These are phyloP conservation scores for Hyposmocoma kahamanoa DNA, from an alignment of 1,140 invertebrate species.

Conservation along the genomic window DNA sequence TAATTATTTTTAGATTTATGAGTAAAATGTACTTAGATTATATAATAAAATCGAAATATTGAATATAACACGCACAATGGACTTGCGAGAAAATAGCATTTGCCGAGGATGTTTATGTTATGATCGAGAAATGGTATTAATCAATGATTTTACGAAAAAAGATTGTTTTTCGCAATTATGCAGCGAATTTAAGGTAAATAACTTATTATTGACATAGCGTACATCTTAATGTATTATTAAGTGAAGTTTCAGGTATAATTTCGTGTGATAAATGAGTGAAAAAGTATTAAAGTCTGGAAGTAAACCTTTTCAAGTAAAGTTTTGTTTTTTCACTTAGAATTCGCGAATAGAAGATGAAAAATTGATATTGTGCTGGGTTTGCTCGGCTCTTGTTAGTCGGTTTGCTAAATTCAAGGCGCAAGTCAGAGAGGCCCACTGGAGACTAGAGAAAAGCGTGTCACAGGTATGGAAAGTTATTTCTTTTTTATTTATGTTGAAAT, in stretches of 20 bases:
- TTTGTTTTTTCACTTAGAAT: not conserved
- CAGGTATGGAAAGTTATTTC: not conserved
- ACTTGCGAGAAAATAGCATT: not conserved
- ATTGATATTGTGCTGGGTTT: constrained; percentile 50
- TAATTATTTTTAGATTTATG: not conserved
- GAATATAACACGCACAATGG: not conserved
- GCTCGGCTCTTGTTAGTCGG: constrained; percentile 22
- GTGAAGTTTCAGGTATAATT: not conserved
- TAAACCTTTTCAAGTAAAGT: not conserved
- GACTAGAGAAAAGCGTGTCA: not conserved
- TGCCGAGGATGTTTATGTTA: not conserved
- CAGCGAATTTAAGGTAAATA: not conserved
- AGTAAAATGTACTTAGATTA: not conserved
- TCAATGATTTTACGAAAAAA: not conserved
- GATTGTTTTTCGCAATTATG: not conserved
- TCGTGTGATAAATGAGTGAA: not conserved
- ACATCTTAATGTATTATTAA: not conserved
- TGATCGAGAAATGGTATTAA: not conserved
- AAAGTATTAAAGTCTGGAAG: not conserved
- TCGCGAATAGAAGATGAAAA: too few species aligned
- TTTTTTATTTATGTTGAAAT: constrained; percentile 19
- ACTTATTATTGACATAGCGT: not conserved
- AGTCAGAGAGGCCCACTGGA: constrained; percentile 18
- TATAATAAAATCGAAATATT: not conserved
- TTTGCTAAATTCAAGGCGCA: constrained; percentile 36